Base-by-base conservation (phyloP, 1,140 invertebrate species). In the Sitobion miscanthi region DNA sequence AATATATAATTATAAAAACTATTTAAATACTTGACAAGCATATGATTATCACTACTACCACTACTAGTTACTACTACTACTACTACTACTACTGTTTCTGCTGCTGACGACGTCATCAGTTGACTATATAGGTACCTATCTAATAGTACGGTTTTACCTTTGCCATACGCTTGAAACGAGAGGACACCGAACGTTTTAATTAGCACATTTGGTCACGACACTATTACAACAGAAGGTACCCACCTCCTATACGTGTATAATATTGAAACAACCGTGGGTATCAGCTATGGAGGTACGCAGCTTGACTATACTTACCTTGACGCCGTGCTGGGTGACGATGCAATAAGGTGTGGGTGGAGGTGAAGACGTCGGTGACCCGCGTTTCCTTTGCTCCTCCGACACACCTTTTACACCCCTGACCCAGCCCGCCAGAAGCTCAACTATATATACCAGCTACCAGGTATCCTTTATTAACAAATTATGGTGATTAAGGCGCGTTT, bases 401-500 rank as follows among this genome's bases (percentile, higher is more conserved):
- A 30, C 23, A 6, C n/a, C 21, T 47, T 17, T 14, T 5, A 47
- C 38, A n/a, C 23, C 9, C 25, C 86, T 21, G 30, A 38, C 38
- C 35, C 35, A 4, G 2, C 38, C 21, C 23, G 2, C 38, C 35
- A 42, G 11, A 42, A 77, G 20, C 42, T 35, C 21, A 4, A 38
- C 82, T 47, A n/a, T n/a, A 47, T n/a, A 86, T 52, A 17, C 49
- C 23, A 85, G 83, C 23, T 4, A 35, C 86, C n/a, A 83, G 35
- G 82, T 88, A 52, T 88, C 86, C 45, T 88, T 88, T 88, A 88
- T 88, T 52, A 52, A 88, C 86, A 52, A 88, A 88, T 88, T 49
- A 88, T 88, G 86, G 86, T 88, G 47, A 52, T 88, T 52, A 88
- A 88, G 86, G 86, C 38, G 47, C 23, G 47, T 86, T 86, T 86